Percentiles rank a stretch among this genome's conserved stretches.
Conservation (phyloP, 2,797 vertebrate species). For the Poecilia velifera region DNA sequence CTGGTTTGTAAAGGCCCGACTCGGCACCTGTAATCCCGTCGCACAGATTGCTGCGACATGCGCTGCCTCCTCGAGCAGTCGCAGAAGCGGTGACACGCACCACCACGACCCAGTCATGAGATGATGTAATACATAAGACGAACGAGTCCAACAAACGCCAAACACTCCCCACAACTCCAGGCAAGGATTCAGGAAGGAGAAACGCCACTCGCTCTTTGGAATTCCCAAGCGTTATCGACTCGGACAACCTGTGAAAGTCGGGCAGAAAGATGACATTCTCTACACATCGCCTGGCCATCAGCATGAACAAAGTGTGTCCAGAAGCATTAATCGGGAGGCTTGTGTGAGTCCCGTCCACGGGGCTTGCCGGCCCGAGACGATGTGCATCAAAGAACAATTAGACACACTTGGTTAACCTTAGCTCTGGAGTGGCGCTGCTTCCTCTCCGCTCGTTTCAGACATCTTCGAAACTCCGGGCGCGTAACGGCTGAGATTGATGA, state of each 20-base stretch:
- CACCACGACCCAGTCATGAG: conserved; percentile 44
- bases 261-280: conserved; percentile 35
- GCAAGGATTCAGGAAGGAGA: conserved; percentile 66
- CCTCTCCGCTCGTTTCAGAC: conserved; percentile 14
- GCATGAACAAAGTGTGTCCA: conserved; percentile 12
- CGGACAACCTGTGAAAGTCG: conserved; percentile 48
- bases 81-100: conserved; percentile 45
- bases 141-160: conserved; percentile 21
- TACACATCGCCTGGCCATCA: conserved; percentile 11
- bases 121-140: conserved; percentile 48
- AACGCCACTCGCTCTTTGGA: conserved; percentile 55
- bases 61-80: conserved; percentile 33
- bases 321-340: conserved; percentile 7
- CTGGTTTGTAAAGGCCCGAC: conserved; percentile 21
- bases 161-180: conserved; percentile 27
- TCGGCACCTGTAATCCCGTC: conserved; percentile 29
- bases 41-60: conserved; percentile 25
- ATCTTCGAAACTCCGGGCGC: conserved; percentile 32
- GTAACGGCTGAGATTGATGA: conserved; percentile 56
- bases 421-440: conserved; percentile 20
- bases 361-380: conserved; percentile 11
- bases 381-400: conserved; percentile 57
- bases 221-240: conserved; percentile 52
- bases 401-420: conserved; percentile 49
- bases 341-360: background rate